Conservation (phyloP, 2,888 invertebrate species). For the Rosalia funebris region DNA sequence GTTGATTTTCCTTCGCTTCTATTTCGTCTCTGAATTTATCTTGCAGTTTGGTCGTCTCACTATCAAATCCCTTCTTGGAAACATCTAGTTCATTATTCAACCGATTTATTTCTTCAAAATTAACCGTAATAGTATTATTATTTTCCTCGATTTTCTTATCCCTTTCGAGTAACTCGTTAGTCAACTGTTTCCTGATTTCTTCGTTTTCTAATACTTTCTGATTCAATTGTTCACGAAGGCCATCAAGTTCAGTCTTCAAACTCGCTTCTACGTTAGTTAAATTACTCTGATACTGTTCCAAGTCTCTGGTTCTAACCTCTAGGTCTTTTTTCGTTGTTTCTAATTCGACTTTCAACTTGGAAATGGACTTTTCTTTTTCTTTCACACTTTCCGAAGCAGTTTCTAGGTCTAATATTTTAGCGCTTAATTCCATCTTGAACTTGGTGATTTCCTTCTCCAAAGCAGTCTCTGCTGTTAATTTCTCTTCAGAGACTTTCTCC, state of each 20-base stretch:
- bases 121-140: slow-evolving; percentile 57
- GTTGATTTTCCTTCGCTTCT: slow-evolving; percentile 46
- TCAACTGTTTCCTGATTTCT: slow-evolving; percentile 60
- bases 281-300: slow-evolving; percentile 57
- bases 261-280: slow-evolving; percentile 49
- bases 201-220: slow-evolving; percentile 56
- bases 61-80: slow-evolving; percentile 40
- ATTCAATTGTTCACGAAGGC: slow-evolving; percentile 54
- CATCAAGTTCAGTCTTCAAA: slow-evolving; percentile 56
- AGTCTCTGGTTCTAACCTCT: slow-evolving; percentile 49
- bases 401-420: slow-evolving; percentile 67
- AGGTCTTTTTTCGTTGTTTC: slow-evolving; percentile 55
- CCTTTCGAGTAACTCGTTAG: slow-evolving; percentile 50
- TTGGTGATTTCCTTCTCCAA: slow-evolving; percentile 55
- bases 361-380: slow-evolving; percentile 34
- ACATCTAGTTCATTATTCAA: slow-evolving; percentile 47
- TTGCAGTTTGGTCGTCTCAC: slow-evolving; percentile 40
- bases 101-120: slow-evolving; percentile 43
- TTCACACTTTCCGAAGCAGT: slow-evolving; percentile 63
- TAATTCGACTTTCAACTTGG: slow-evolving; percentile 56
- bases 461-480: slow-evolving; percentile 48
- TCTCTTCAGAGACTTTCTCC: slow-evolving; percentile 45
- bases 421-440: slow-evolving; percentile 64
- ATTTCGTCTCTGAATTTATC: slow-evolving; percentile 49
- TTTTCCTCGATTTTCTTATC: slow-evolving; percentile 65